These are phyloP conservation scores for Drosophila paulistorum DNA, from an alignment of 1,140 invertebrate genomes.

Conservation along the genomic window DNA sequence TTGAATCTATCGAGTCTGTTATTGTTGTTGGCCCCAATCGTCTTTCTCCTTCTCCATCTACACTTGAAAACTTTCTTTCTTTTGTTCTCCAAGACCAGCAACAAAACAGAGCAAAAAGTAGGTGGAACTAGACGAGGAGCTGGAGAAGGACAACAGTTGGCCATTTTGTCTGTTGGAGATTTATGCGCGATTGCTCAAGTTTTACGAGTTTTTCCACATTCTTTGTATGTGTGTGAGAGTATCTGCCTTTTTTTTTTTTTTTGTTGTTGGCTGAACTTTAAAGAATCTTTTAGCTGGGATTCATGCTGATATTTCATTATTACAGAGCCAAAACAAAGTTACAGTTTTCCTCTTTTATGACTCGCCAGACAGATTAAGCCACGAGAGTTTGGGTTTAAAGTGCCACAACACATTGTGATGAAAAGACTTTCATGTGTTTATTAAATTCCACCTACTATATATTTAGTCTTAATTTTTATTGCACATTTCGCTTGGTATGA, in stretches of 20 bases:
- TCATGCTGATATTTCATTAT: conserved; percentile 22
- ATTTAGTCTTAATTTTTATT: conserved; percentile 11
- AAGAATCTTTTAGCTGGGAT: conserved; percentile 14
- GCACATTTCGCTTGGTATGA: conserved; percentile 16
- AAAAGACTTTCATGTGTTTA: not conserved
- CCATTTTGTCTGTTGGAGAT: conserved; percentile 60
- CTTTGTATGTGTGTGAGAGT: not conserved
- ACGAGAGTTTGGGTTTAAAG: not conserved
- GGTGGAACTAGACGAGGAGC: not conserved
- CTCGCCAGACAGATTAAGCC: conserved; percentile 16
- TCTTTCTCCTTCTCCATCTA: not conserved
- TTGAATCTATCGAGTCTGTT: conserved; percentile 4
- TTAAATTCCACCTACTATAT: not conserved
- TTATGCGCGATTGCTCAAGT: conserved; percentile 59
- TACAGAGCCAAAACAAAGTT: conserved; percentile 17
- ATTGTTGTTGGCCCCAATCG: conserved; percentile 1
- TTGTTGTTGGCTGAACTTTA: conserved; percentile 21
- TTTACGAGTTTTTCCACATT: conserved; percentile 44
- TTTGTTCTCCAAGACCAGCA: not conserved
- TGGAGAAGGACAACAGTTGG: conserved; percentile 37
- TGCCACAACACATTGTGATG: not conserved
- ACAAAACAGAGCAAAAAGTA: not conserved
- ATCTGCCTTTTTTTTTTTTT: not conserved
- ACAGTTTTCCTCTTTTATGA: conserved; percentile 38
- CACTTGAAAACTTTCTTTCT: not conserved